A percentile compares a stretch with the other conserved stretches of the same genome.
These are phyloP conservation scores for Acanthaster planci DNA, from an alignment of 35 echinoderm and acorn worm species.

Conservation along the genomic window DNA sequence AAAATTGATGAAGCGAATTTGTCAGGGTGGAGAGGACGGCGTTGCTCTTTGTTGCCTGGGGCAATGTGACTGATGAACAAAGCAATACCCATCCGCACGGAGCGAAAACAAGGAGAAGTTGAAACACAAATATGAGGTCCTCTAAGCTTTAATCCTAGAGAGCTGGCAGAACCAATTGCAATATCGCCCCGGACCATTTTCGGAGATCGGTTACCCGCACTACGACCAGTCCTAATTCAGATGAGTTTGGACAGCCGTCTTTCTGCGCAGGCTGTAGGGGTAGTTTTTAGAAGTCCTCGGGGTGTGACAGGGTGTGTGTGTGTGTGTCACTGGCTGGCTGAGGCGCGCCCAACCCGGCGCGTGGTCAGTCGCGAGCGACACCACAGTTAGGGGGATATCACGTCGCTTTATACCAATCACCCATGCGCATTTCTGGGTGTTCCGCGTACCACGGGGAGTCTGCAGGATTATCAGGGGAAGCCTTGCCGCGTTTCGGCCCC, in stretches of 20 bases:
- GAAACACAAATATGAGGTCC: slow-evolving; percentile 21
- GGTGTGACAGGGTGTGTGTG: slow-evolving; percentile 1
- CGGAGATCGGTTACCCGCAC: slow-evolving; percentile 15
- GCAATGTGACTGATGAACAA: slow-evolving; percentile 14
- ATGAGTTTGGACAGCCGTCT: slow-evolving; percentile 20
- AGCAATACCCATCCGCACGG: slow-evolving; percentile 14
- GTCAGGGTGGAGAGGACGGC: not conserved
- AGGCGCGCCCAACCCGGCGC: not conserved
- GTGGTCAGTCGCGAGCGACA: slow-evolving; percentile 26
- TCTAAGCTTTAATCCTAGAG: not conserved
- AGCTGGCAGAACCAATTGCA: not conserved
- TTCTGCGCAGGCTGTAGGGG: not conserved
- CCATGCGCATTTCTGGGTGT: not conserved
- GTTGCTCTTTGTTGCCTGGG: not conserved
- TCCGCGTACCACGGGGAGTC: not conserved
- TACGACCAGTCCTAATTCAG: not conserved
- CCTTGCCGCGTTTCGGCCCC: not conserved
- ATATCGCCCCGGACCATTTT: slow-evolving; percentile 16
- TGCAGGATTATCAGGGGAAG: slow-evolving; percentile 7
- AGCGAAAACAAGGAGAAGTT: not conserved
- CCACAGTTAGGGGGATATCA: not conserved
- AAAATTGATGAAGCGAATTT: slow-evolving; percentile 32
- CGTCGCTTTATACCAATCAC: not conserved
- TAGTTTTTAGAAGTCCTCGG: not conserved
- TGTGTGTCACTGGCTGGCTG: too few species aligned